Evolutionary conservation across 2,888 invertebrate genomes (phyloP), one percentile per base, ranked within the genome.

Genomic region (Cheilosia scutellata): DNA sequence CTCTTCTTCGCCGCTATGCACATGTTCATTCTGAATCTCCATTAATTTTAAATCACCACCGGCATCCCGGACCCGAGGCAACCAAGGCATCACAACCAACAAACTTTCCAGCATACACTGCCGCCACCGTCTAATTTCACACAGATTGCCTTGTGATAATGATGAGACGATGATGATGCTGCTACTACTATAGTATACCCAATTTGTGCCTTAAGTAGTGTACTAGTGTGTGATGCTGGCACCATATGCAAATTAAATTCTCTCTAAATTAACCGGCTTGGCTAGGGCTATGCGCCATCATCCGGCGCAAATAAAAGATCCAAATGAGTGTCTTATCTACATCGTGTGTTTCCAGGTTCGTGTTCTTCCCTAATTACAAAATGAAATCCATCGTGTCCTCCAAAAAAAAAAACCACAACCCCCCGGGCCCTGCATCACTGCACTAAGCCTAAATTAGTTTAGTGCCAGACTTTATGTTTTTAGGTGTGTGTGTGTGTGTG

Each of bases 41-140:
- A 86, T 86, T 72, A 86, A 86, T 86, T 86, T 86, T 68, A 86
- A 86, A 86, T 86, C 82, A 86, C 86, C 86, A 86, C 60, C 80
- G 55, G 80, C 53, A 71, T 65, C 79, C 75, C 57, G 65, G 65
- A 75, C 58, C 66, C 53, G n/a, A 71, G 37, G 60, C 58, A 82
- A 58, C 82, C 65, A 60, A 75, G 31, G n/a, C 63, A 72, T 11
- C 44, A 5, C 13, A 16, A 42, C 25, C 60, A 51, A 55, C 29
- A 42, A 65, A 77, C 47, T 66, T 77, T 65, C 20, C 74, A 57
- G 44, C 58, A 53, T 42, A 11, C 70, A 79, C 55, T 20, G 47
- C 47, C 51, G 33, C 9, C 31, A 65, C 72, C 76, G 37, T 82
- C 72, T 77, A 86, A 86, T 82, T 86, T 77, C 62, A 55, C 58